Conservation (phyloP, 2,113 vertebrate species). For the Psophia crepitans region DNA sequence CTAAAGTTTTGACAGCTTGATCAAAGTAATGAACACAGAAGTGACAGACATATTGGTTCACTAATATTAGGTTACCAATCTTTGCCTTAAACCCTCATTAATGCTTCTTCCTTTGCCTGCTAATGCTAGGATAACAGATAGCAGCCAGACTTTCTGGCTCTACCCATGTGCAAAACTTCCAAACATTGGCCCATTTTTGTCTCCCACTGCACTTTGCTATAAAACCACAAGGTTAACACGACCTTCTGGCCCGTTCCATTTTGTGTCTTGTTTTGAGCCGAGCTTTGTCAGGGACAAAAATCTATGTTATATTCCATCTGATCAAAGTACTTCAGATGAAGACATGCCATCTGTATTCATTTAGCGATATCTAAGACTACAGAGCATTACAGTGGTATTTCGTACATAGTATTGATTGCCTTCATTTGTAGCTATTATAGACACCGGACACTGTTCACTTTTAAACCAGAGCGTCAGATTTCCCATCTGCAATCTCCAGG, state of each 20-base stretch:
- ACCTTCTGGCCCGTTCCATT: slow-evolving; percentile 75
- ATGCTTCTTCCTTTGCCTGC: slow-evolving; percentile 71
- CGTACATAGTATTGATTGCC: slow-evolving; percentile 78
- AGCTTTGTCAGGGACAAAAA: slow-evolving; percentile 74
- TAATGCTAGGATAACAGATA: slow-evolving; percentile 79
- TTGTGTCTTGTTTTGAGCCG: slow-evolving; percentile 46
- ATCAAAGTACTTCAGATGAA: slow-evolving; percentile 72
- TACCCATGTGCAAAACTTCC: slow-evolving; percentile 76
- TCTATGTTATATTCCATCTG: slow-evolving; percentile 77
- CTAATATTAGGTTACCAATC: slow-evolving; percentile 80
- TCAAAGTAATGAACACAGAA: slow-evolving; percentile 71
- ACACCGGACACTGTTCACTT: slow-evolving; percentile 66
- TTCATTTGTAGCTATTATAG: slow-evolving; percentile 79
- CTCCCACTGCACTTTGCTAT: slow-evolving; percentile 78
- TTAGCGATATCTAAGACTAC: slow-evolving; percentile 78
- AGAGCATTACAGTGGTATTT: slow-evolving; percentile 68
- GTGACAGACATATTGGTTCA: slow-evolving; percentile 70
- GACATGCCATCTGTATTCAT: slow-evolving; percentile 76
- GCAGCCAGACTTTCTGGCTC: slow-evolving; percentile 90
- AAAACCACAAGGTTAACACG: slow-evolving; percentile 86
- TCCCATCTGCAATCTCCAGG: slow-evolving; percentile 69
- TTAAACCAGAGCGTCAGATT: slow-evolving; percentile 69
- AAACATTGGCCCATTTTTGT: slow-evolving; percentile 74
- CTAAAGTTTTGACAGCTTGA: slow-evolving; percentile 74
- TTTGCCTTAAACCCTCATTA: slow-evolving; percentile 76